Evolutionary conservation across 2,797 vertebrate species (phyloP).

Genomic region (Spheniscus humboldti): DNA sequence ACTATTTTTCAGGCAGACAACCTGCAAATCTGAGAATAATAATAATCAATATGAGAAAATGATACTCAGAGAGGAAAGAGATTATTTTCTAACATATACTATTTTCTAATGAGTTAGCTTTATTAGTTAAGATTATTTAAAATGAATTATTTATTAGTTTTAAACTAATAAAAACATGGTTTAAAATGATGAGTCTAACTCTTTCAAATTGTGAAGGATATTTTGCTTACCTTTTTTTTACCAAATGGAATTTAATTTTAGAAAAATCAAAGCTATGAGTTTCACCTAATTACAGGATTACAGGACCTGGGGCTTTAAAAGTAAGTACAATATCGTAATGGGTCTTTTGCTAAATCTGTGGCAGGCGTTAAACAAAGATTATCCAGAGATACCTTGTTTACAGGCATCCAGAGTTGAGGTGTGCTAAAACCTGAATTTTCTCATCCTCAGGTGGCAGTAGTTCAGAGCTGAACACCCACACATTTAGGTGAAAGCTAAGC

Average conservation of each 20-base stretch:
- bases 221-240: not conserved
- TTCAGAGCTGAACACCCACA: not conserved
- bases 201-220: not conserved
- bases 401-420: not conserved
- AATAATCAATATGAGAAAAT: slow-evolving; percentile 32
- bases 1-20: slow-evolving; percentile 22
- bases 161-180: not conserved
- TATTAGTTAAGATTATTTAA: not conserved
- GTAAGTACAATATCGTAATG: rapidly evolving
- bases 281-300: not conserved
- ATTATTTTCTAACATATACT: not conserved
- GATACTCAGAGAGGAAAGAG: not conserved
- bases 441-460: not conserved
- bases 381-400: not conserved
- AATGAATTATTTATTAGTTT: not conserved
- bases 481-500: not conserved
- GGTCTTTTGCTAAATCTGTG: not conserved
- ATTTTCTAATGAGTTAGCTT: not conserved
- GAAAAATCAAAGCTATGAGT: slow-evolving; percentile 6
- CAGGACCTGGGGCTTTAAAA: not conserved
- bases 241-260: not conserved
- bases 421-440: not conserved
- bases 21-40: not conserved
- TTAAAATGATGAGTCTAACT: not conserved
- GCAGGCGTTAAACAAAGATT: not conserved